phyloP scores from a whole-genome alignment of 2,797 vertebrate genomes.

The Pseudochaenichthys georgianus region DNA sequence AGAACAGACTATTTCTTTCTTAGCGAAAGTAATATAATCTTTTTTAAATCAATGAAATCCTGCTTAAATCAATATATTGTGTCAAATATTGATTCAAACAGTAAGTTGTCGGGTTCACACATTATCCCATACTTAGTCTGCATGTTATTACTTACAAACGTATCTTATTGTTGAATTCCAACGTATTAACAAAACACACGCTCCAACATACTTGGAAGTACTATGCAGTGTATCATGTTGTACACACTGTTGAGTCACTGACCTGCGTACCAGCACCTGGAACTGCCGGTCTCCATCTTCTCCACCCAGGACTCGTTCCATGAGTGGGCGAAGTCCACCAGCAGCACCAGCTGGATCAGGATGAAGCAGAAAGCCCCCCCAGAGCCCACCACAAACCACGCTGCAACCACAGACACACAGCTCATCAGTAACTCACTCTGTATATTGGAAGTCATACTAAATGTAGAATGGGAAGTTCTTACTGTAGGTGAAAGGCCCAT shows the following conservation, averaged over 20 bases:
- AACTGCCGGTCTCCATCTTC: slow-evolving; percentile 89
- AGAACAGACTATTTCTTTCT: too few relatives aligned
- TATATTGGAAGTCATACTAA: background rate
- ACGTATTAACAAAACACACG: background rate
- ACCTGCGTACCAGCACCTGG: slow-evolving; percentile 92
- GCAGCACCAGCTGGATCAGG: slow-evolving; percentile 92
- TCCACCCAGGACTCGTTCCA: slow-evolving; percentile 91
- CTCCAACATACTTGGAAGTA: background rate
- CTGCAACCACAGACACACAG: slow-evolving; percentile 71
- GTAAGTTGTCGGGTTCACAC: too few relatives aligned
- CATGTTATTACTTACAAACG: background rate
- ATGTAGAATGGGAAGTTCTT: slow-evolving; percentile 43
- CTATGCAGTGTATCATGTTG: background rate
- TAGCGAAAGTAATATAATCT: too few relatives aligned
- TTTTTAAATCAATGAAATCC: too few relatives aligned
- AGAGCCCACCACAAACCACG: slow-evolving; percentile 88
- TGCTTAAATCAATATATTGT: too few relatives aligned
- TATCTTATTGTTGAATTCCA: background rate
- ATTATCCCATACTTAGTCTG: background rate
- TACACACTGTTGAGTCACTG: slow-evolving; percentile 53
- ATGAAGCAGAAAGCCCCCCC: slow-evolving; percentile 90
- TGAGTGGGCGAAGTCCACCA: slow-evolving; percentile 93
- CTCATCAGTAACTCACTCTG: background rate
- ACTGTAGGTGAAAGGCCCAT: slow-evolving; percentile 87
- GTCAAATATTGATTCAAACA: too few relatives aligned